phyloP scores from a whole-genome alignment of 2,113 vertebrate genomes.

The Carassius gibelio region DNA sequence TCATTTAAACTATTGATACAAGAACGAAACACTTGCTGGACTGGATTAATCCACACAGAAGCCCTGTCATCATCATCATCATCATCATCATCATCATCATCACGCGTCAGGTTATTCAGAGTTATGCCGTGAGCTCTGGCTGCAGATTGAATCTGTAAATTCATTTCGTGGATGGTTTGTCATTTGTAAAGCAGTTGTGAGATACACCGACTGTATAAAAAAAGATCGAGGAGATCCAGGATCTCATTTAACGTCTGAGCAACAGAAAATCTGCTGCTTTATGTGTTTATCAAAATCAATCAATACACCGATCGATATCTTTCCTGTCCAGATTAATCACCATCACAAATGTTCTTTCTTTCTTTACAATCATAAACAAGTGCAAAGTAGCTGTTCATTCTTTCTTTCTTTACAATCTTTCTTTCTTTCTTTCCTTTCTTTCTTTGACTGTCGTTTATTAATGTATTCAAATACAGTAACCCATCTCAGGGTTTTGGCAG shows the following conservation, averaged over 20 bases:
- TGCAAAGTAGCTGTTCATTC: no score
- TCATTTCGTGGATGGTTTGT: constrained; percentile 14
- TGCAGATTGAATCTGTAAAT: constrained; percentile 1
- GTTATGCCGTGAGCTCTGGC: not conserved
- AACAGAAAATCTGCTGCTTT: constrained; percentile 21
- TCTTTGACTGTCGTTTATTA: not conserved
- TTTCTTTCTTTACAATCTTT: no score
- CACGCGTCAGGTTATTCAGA: not conserved
- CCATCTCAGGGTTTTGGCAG: not conserved
- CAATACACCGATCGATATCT: constrained; percentile 1
- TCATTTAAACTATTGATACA: not conserved
- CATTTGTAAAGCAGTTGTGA: not conserved
- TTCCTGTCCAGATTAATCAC: not conserved
- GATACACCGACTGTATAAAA: constrained; percentile 38
- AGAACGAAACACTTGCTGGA: not conserved
- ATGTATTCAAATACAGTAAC: not conserved
- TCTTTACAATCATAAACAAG: no score
- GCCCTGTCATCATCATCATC: not conserved
- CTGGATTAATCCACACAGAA: not conserved
- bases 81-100: not conserved
- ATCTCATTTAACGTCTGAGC: constrained; percentile 16
- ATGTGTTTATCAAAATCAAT: constrained; percentile 27
- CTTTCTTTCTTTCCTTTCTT: no score
- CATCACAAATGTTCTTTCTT: not conserved
- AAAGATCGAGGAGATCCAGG: constrained; percentile 32